These are phyloP conservation scores for Tetheella fluctuosa DNA, from an alignment of 2,888 invertebrate species.

Conservation along the genomic window DNA sequence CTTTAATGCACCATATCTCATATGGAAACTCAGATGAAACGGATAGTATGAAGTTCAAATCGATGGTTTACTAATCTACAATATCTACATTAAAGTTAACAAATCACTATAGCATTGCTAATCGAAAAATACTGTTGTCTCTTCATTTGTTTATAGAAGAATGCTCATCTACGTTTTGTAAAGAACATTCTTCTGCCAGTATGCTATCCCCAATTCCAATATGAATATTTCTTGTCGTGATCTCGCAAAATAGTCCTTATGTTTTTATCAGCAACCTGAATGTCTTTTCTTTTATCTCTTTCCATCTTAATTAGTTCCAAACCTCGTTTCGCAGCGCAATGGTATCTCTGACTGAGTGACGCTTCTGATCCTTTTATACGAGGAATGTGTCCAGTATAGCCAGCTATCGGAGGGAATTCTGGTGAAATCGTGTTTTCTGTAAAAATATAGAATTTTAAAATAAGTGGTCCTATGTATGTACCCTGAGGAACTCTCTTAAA, in stretches of 20 bases:
- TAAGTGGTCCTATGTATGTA: background rate
- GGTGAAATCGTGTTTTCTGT: constrained; percentile 86
- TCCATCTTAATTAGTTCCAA: constrained; percentile 84
- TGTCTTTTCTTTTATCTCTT: constrained; percentile 74
- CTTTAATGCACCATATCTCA: background rate
- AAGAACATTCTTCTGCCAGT: constrained; percentile 83
- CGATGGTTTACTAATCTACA: background rate
- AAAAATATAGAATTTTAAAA: constrained; percentile 36
- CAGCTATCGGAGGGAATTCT: constrained; percentile 88
- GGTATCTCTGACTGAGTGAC: constrained; percentile 87
- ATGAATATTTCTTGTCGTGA: constrained; percentile 72
- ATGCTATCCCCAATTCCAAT: constrained; percentile 83
- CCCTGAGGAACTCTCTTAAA: constrained; percentile 28
- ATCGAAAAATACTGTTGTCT: constrained; percentile 45
- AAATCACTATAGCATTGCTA: constrained; percentile 23
- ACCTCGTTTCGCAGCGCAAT: constrained; percentile 87
- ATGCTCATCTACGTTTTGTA: constrained; percentile 73
- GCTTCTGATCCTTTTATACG: constrained; percentile 87
- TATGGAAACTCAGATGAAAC: background rate
- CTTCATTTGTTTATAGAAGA: constrained; percentile 61
- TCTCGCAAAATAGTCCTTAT: constrained; percentile 71
- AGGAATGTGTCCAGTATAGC: constrained; percentile 90
- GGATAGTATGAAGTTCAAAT: background rate
- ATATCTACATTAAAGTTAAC: background rate
- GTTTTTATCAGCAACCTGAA: constrained; percentile 67